phyloP scores from a whole-genome alignment of 2,888 invertebrate species.

The Stenchaetothrips biformis region DNA sequence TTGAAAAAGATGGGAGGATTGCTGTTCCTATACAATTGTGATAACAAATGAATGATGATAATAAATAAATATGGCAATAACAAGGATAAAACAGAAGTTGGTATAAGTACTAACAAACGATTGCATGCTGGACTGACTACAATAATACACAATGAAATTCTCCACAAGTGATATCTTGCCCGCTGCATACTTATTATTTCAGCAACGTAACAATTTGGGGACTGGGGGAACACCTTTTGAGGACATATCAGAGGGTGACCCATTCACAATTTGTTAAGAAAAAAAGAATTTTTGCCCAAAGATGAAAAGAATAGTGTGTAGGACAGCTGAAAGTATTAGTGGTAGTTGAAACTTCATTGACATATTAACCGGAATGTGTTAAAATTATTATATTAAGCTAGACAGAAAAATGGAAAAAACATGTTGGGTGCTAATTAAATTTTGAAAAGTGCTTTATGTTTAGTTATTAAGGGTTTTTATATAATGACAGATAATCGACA shows the following conservation, averaged over 20 bases:
- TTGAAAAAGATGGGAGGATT: not conserved
- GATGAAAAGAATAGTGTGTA: not conserved
- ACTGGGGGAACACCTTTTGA: too few species aligned
- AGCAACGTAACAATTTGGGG: too few species aligned
- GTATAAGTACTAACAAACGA: slow-evolving; percentile 13
- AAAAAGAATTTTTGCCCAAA: not conserved
- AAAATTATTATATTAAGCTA: not conserved
- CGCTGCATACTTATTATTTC: not conserved
- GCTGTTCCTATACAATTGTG: slow-evolving; percentile 13
- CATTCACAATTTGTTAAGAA: not conserved
- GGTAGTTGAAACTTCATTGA: not conserved
- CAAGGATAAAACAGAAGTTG: not conserved
- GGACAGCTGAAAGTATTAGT: not conserved
- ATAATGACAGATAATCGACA: not conserved
- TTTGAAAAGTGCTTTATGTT: not conserved
- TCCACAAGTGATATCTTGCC: not conserved
- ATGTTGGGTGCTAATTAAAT: not conserved
- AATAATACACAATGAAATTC: not conserved
- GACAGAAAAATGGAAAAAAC: not conserved
- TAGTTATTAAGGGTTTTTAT: not conserved
- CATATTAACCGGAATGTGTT: not conserved
- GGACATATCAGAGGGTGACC: too few species aligned
- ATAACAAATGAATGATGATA: slow-evolving; percentile 14
- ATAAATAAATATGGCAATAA: slow-evolving; percentile 13
- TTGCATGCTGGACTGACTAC: not conserved